Base-by-base conservation (phyloP, 2,888 invertebrate genomes). In the Nomada fucata region DNA sequence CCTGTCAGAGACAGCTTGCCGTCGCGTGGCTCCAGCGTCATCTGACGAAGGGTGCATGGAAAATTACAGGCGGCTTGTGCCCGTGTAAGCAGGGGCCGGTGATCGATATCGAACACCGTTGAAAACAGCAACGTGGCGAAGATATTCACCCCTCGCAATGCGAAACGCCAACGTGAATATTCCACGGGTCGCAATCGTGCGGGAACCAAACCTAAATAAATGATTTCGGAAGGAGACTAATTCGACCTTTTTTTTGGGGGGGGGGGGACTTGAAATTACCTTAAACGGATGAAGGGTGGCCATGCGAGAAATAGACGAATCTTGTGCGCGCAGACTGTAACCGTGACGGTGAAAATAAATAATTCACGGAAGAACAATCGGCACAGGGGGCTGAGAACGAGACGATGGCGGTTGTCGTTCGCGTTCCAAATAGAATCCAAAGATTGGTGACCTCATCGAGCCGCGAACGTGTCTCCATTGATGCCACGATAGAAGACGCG, bases 391-490 rank as follows among this genome's bases (percentile, higher is more conserved):
- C 7, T 2, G 44, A 23, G 47, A 7, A 1, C 7, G 5, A 7
- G 36, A 5, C 1, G 7, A 36, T 1, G 36, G 53, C 59, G 50
- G 44, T 9, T 9, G 15, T 53, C 50, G 60, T 52, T 65, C 44
- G 52, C 36, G 53, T 59, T 29, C 76, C 59, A 44, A 64, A 59
- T 20, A 63, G 36, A 69, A 77, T 70, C 61, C 23, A 36, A 36
- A 74, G 68, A 86, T 86, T 63, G 79, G 84, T 88, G 86, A 84
- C 74, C 76, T 87, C 85, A 77, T 74, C 63, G 57, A 63, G 50
- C 69, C 53, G 52, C 70, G 67, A 68, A 78, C 77, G 73, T 61
- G 74, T 71, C 75, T 64, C 73, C 82, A 83, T 83, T 83, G 87
- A 86, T 80, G 71, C 60, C 47, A 64, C 74, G 74, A 78, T 78